These are phyloP conservation scores for cattle (Bos taurus) DNA, from an alignment of 2,113 vertebrate species.

Conservation along the genomic window DNA sequence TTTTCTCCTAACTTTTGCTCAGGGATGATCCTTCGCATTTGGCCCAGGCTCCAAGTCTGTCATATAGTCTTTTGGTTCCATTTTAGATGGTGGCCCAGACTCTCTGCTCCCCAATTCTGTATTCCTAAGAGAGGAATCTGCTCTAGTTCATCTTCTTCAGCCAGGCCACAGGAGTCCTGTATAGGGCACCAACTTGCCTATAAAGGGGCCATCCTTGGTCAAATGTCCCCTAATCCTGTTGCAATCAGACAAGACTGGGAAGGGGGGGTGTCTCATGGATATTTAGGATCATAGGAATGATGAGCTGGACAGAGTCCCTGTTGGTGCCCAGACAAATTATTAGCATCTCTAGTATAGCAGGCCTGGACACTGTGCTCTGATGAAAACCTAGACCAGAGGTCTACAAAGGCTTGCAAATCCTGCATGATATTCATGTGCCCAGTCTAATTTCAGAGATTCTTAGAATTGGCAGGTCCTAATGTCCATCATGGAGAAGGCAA, in stretches of 20 bases:
- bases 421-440: background rate
- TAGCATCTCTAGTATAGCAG: background rate
- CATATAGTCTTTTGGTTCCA: background rate
- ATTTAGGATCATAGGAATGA: background rate
- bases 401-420: background rate
- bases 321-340: background rate
- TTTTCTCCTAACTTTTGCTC: background rate
- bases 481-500: too few species aligned
- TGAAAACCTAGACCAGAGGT: background rate
- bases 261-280: background rate
- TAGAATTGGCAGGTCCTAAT: background rate
- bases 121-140: background rate
- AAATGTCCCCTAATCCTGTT: background rate
- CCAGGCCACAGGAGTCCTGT: background rate
- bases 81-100: background rate
- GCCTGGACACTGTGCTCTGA: background rate
- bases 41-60: background rate
- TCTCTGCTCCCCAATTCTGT: background rate
- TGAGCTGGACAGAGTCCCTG: background rate
- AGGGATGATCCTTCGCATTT: background rate
- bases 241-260: background rate
- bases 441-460: background rate
- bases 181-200: background rate
- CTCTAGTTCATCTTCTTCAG: background rate
- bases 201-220: background rate